Conservation (phyloP, 2,888 invertebrate genomes). For the Leucozona laternaria region DNA sequence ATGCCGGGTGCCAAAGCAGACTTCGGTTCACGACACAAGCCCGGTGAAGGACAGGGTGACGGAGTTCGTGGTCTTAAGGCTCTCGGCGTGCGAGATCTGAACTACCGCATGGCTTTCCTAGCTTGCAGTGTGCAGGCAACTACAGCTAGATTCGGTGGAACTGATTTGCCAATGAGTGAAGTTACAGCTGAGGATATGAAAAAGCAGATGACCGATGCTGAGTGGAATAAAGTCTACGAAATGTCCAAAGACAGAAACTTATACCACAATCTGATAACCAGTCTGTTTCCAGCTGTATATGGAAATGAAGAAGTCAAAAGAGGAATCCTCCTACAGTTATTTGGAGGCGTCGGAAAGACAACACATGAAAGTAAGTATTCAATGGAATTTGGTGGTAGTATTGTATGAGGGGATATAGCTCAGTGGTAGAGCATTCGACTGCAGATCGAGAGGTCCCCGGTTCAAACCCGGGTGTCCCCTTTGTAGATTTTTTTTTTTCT, state of each 20-base stretch:
- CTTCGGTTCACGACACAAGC: slow-evolving; percentile 89
- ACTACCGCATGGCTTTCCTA: slow-evolving; percentile 95
- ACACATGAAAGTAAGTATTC: slow-evolving; percentile 89
- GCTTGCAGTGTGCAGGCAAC: slow-evolving; percentile 96
- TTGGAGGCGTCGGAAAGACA: slow-evolving; percentile 98
- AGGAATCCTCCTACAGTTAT: slow-evolving; percentile 96
- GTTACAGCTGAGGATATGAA: slow-evolving; percentile 96
- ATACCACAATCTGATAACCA: slow-evolving; percentile 94
- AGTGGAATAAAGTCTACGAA: slow-evolving; percentile 97
- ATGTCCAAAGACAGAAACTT: slow-evolving; percentile 98
- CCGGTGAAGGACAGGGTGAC: slow-evolving; percentile 90
- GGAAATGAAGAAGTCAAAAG: slow-evolving; percentile 98
- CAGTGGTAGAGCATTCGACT: slow-evolving; percentile 79
- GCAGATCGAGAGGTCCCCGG: slow-evolving; percentile 79
- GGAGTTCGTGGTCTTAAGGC: slow-evolving; percentile 93
- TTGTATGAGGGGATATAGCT: slow-evolving; percentile 77
- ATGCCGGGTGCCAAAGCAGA: slow-evolving; percentile 95
- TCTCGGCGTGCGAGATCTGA: slow-evolving; percentile 92
- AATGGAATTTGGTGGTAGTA: not conserved
- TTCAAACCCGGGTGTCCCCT: slow-evolving; percentile 79
- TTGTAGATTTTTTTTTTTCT: slow-evolving; percentile 55
- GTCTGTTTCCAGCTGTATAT: slow-evolving; percentile 97
- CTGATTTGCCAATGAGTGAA: slow-evolving; percentile 93
- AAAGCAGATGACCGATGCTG: slow-evolving; percentile 96
- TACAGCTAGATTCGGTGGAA: slow-evolving; percentile 94